Percentiles rank a stretch among this genome's conserved stretches.
These are phyloP conservation scores for Phaenicophaeus curvirostris DNA, from an alignment of 2,797 vertebrate species.

Conservation along the genomic window DNA sequence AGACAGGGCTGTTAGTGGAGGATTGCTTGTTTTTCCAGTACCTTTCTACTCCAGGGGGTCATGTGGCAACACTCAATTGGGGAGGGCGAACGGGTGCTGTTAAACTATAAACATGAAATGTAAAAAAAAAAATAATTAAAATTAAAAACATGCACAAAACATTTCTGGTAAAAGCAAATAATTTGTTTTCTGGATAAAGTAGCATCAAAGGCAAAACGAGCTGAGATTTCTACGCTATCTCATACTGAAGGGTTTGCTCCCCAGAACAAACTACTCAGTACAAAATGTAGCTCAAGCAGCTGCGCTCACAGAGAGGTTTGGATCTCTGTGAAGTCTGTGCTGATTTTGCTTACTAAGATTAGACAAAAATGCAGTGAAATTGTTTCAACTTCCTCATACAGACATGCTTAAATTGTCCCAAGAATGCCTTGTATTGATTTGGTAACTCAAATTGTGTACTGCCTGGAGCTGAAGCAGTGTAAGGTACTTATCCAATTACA, in stretches of 20 bases:
- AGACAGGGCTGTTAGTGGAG: conserved; percentile 62
- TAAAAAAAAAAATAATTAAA: conserved; percentile 71
- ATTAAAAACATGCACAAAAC: conserved; percentile 75
- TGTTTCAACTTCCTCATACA: background rate
- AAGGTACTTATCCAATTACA: background rate
- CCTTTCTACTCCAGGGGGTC: conserved; percentile 99
- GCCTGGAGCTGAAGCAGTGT: background rate
- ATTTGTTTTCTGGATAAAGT: background rate
- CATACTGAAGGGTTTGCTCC: background rate
- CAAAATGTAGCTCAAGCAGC: background rate
- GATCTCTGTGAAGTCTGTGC: background rate
- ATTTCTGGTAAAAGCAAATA: conserved; percentile 44
- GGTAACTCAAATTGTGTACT: background rate
- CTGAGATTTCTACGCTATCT: background rate
- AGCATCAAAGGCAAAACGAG: background rate
- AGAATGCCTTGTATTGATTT: background rate
- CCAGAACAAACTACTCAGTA: background rate
- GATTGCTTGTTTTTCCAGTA: conserved; percentile 82
- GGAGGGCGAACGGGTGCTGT: conserved; percentile 90
- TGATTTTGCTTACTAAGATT: background rate
- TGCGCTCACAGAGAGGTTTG: background rate
- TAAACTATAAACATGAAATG: conserved; percentile 91
- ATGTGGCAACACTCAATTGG: conserved; percentile 97
- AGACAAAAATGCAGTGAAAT: conserved; percentile 11
- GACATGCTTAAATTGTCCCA: conserved; percentile 1